Percentiles rank a stretch among this genome's conserved stretches.
These are phyloP conservation scores for Xylocopa sonorina DNA, from an alignment of 1,140 invertebrate species.

Conservation along the genomic window DNA sequence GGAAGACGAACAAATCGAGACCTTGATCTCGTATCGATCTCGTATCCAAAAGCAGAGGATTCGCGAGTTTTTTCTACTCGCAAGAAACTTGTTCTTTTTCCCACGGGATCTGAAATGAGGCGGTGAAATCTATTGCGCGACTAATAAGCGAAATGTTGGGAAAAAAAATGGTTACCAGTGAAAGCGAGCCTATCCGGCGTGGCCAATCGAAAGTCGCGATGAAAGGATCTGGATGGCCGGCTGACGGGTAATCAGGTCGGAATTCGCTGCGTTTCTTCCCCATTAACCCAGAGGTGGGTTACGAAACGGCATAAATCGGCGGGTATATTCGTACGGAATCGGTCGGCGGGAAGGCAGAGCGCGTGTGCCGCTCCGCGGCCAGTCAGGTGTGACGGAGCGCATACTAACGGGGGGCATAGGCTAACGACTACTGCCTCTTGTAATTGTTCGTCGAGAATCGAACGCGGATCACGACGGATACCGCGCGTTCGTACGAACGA, in stretches of 20 bases:
- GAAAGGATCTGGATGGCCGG: constrained; percentile 35
- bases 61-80: no score
- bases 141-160: background rate
- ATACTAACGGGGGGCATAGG: constrained; percentile 78
- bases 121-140: background rate
- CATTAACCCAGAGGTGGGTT: constrained; percentile 54
- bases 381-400: constrained; percentile 80
- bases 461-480: constrained; percentile 72
- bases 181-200: constrained; percentile 46
- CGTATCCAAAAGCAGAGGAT: no score
- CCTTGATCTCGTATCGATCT: background rate
- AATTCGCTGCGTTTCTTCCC: constrained; percentile 56
- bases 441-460: constrained; percentile 76
- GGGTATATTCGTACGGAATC: constrained; percentile 57
- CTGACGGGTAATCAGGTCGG: constrained; percentile 45
- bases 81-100: no score
- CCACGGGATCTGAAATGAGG: no score
- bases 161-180: constrained; percentile 14
- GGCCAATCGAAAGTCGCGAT: constrained; percentile 36
- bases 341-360: constrained; percentile 60
- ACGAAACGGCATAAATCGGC: constrained; percentile 55
- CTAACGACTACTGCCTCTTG: constrained; percentile 80
- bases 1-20: no score
- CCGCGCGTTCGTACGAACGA: constrained; percentile 33
- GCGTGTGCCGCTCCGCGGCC: constrained; percentile 67